Evolutionary conservation across 53 echinoderm and acorn worm species (phyloP), one percentile per base, ranked within the genome.

Genomic region (Stichopus horrens): DNA sequence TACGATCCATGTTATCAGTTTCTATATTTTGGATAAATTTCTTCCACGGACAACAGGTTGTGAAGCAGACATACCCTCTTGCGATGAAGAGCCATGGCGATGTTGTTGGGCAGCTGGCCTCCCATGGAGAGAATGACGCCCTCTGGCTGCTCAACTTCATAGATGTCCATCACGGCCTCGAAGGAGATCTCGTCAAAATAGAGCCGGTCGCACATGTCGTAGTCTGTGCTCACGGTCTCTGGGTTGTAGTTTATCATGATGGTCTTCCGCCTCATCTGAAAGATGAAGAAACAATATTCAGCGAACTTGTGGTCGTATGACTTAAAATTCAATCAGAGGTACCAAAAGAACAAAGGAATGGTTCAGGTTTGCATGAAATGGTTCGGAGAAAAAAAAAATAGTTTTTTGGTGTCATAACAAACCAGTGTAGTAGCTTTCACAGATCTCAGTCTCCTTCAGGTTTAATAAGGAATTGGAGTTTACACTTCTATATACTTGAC

Each of bases 101-200:
- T 99, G 84, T 99, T 99, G 83, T 99, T 99, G 8, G 99, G 99
- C 55, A 99, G 89, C 75, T 99, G 99, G 7, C 99, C 99, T 66
- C 99, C 99, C 99, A 99, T 99, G 23, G 99, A 99, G 54, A 99
- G 90, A 8, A 99, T 92, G 19, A 99, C 75, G 13, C 99, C 99
- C 53, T 89, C 86, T 0, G 99, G 99, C 19, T 94, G 83, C 93
- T 99, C 99, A 16, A 90, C 59, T 73, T 99, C 99, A 21, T 99
- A 99, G 87, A 99, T 99, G 59, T 99, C 99, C 99, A 96, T 99
- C 89, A 99, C 99, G 5, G 92, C 89, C 89, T 99, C 96, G 74
- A 99, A 99, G 4, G 99, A 99, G 90, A 99, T 96, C 93, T 99
- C 99, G 68, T 99, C 96, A 92, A 99, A 99, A 90, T 99, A 99